Evolutionary conservation across 2,113 vertebrate species (phyloP).

Genomic region (Gallinago undulata): DNA sequence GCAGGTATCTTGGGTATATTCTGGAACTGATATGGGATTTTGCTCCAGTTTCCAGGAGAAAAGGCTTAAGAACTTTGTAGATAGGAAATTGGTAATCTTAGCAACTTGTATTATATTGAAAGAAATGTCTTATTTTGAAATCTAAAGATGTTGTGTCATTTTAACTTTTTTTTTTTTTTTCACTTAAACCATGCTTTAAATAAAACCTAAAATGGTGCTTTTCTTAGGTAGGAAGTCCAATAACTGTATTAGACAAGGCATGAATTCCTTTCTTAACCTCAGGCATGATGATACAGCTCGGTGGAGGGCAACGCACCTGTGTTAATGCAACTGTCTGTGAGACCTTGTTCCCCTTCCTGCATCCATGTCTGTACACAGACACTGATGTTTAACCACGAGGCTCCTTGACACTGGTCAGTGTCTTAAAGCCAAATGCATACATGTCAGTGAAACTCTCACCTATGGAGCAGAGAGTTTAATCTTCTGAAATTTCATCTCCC

Average conservation of each 20-base stretch:
- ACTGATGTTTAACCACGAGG: background rate
- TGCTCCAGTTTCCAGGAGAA: background rate
- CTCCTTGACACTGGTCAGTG: background rate
- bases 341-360: background rate
- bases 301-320: background rate
- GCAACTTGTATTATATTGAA: background rate
- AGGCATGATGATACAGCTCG: background rate
- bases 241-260: background rate
- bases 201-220: background rate
- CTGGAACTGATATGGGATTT: background rate
- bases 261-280: background rate
- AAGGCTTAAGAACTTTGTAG: background rate
- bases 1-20: background rate
- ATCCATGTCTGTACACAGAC: background rate
- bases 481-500: background rate
- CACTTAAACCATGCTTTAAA: background rate
- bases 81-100: background rate
- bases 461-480: background rate
- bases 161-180: background rate
- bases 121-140: background rate
- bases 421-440: background rate
- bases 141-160: background rate
- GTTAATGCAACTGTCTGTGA: background rate
- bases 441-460: background rate
- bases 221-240: background rate